phyloP scores from a whole-genome alignment of 2,113 vertebrate species.

The Myrmecobius fasciatus region DNA sequence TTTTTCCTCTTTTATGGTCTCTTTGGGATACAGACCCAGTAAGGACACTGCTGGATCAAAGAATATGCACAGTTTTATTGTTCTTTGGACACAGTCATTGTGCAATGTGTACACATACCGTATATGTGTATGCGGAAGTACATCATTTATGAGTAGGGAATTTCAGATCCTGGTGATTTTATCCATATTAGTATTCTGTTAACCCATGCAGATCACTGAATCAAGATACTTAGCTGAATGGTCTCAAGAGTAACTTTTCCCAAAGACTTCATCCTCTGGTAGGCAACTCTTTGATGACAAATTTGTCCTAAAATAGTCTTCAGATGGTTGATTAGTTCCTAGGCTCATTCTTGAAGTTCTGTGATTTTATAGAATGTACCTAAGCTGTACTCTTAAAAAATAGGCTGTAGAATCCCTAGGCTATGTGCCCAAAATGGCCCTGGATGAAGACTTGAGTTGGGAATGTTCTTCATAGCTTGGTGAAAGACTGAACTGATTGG shows the following conservation, averaged over 20 bases:
- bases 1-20: no score
- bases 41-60: no score
- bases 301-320: neutral
- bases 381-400: neutral
- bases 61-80: no score
- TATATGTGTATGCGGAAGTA: neutral
- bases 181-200: neutral
- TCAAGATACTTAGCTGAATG: neutral
- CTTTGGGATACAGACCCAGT: no score
- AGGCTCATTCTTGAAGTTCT: neutral
- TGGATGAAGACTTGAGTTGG: neutral
- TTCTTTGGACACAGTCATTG: no score
- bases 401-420: neutral
- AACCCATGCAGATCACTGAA: neutral
- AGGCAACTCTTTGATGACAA: neutral
- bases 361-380: neutral
- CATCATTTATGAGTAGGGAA: neutral
- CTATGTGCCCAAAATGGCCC: neutral
- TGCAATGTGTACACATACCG: no score
- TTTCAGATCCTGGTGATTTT: neutral
- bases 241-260: neutral
- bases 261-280: neutral
- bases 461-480: neutral
- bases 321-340: neutral
- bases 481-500: neutral